A percentile compares a stretch with the other conserved stretches of the same genome.
phyloP scores from a whole-genome alignment of 1,140 invertebrate genomes.

The Trachymyrmex septentrionalis region DNA sequence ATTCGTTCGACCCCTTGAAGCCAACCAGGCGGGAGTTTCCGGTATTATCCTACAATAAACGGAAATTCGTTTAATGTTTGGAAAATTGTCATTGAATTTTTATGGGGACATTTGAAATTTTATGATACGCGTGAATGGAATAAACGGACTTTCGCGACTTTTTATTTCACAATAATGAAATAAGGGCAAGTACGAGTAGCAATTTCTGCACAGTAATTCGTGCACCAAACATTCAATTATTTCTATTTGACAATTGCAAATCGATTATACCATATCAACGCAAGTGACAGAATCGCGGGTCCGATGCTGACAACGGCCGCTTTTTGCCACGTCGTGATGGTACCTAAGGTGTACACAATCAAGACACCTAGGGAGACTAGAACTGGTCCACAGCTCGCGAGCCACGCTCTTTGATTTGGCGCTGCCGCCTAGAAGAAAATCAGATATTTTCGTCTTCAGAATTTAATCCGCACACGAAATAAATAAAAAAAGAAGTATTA shows the following conservation, averaged over 20 bases:
- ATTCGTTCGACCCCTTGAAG: conserved; percentile 87
- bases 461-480: background rate
- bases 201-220: too few species aligned
- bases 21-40: conserved; percentile 91
- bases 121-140: background rate
- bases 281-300: conserved; percentile 87
- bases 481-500: background rate
- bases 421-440: conserved; percentile 77
- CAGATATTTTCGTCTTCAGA: background rate
- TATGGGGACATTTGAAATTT: background rate
- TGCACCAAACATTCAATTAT: too few species aligned
- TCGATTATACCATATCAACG: conserved; percentile 76
- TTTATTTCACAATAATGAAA: conserved; percentile 3
- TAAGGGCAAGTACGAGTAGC: too few species aligned
- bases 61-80: background rate
- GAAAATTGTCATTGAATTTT: background rate
- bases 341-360: conserved; percentile 89
- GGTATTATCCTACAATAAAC: conserved; percentile 88
- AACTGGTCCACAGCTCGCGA: conserved; percentile 87
- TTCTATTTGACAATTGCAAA: too few species aligned
- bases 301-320: conserved; percentile 88
- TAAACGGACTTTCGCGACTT: background rate
- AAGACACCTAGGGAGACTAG: conserved; percentile 90
- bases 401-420: conserved; percentile 83
- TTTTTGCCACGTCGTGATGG: conserved; percentile 88